Conservation (phyloP, 2,113 vertebrate genomes). For the Rhinopomastus cyanomelas region DNA sequence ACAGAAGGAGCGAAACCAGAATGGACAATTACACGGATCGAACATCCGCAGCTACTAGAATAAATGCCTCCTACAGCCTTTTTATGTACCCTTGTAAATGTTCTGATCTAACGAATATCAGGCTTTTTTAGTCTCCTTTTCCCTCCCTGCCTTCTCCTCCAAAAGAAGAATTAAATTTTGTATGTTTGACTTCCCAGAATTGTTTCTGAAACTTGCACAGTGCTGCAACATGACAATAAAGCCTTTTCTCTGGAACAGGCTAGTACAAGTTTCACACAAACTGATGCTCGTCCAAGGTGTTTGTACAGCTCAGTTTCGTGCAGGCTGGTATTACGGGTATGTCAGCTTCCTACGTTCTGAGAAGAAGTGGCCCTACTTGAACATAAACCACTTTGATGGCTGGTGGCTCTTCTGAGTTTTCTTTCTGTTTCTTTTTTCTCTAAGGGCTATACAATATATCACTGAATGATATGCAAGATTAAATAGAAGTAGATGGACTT, state of each 20-base stretch:
- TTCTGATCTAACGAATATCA: conserved; percentile 33
- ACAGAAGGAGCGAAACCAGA: conserved; percentile 89
- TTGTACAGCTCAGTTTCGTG: background rate
- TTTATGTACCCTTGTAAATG: conserved; percentile 24
- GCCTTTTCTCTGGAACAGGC: conserved; percentile 20
- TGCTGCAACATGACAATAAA: conserved; percentile 45
- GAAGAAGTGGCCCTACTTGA: background rate
- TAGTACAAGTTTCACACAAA: background rate
- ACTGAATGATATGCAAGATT: conserved; percentile 17
- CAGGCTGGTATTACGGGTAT: background rate
- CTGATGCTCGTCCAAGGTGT: background rate
- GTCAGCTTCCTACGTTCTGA: background rate
- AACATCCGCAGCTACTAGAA: conserved; percentile 89
- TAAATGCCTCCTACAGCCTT: conserved; percentile 66
- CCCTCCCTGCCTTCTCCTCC: background rate
- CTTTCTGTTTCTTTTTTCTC: conserved; percentile 4
- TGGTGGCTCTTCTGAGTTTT: background rate
- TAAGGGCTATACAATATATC: background rate
- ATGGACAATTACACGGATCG: conserved; percentile 93
- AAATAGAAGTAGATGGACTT: conserved; percentile 32
- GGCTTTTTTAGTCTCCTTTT: background rate
- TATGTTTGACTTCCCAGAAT: conserved; percentile 19
- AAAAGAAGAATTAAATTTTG: conserved; percentile 47
- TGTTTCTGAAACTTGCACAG: background rate
- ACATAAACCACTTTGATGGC: background rate